Evolutionary conservation across 1,140 invertebrate genomes (phyloP).

Genomic region (Carcinoscorpius rotundicauda): DNA sequence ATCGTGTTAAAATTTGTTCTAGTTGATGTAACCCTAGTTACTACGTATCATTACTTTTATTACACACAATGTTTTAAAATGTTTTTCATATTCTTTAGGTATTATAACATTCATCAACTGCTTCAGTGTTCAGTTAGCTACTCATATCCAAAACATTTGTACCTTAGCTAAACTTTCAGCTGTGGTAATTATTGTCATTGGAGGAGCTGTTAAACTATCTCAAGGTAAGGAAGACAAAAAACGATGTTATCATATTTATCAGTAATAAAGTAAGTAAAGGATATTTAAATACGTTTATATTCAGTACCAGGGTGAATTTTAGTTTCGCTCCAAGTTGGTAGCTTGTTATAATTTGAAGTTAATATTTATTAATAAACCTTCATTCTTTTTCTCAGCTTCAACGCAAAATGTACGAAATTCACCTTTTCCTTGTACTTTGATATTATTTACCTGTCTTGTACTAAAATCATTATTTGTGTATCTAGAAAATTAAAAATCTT

Average conservation of each 20-base stretch:
- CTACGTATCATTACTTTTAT: too few relatives aligned
- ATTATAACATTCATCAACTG: slow-evolving; percentile 80
- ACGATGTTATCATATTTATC: neutral
- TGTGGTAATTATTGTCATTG: slow-evolving; percentile 64
- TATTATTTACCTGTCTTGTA: too few relatives aligned
- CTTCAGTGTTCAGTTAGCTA: slow-evolving; percentile 73
- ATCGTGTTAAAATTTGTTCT: too few relatives aligned
- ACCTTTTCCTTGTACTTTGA: too few relatives aligned
- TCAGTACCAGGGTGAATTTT: neutral
- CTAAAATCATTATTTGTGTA: too few relatives aligned
- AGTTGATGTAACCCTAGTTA: too few relatives aligned
- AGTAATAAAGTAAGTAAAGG: neutral
- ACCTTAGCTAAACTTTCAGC: slow-evolving; percentile 71
- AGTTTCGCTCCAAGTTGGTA: slow-evolving; percentile 24
- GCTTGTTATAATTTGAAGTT: too few relatives aligned
- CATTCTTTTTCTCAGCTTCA: too few relatives aligned
- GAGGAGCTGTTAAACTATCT: slow-evolving; percentile 62
- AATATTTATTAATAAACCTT: too few relatives aligned
- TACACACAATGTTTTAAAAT: too few relatives aligned
- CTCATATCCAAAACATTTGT: slow-evolving; percentile 78
- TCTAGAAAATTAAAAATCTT: too few relatives aligned
- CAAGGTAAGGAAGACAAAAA: slow-evolving; percentile 43
- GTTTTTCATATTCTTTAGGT: slow-evolving; percentile 35
- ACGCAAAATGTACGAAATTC: too few relatives aligned
- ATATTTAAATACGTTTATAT: neutral